Evolutionary conservation across 2,113 vertebrate species (phyloP).

Genomic region (Trachemys scripta): DNA sequence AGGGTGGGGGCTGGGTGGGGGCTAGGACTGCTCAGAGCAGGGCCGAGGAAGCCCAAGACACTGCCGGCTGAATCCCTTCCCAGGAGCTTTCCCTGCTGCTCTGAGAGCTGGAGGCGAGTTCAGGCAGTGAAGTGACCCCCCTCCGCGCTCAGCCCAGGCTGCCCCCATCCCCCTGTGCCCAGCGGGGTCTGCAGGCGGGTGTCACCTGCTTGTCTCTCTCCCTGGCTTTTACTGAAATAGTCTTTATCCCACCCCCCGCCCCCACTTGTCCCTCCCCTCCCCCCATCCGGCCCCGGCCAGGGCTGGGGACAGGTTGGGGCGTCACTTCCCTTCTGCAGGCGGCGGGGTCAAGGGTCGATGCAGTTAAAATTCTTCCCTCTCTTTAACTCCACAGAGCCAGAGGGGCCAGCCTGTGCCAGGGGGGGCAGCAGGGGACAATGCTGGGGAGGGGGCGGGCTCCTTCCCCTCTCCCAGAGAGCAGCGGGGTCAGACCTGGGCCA

Average conservation of each 20-base stretch:
- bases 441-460: not conserved
- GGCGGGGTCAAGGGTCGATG: slow-evolving; percentile 47
- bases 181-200: not conserved
- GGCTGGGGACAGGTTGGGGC: slow-evolving; percentile 1
- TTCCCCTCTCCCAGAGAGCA: not conserved
- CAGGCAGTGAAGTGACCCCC: not conserved
- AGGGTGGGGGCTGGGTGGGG: too few relatives aligned
- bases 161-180: not conserved
- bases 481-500: not conserved
- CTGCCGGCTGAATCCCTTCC: not conserved
- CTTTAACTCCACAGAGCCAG: fast-evolving
- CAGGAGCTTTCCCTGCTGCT: not conserved
- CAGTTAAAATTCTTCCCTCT: slow-evolving; percentile 61
- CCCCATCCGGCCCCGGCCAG: not conserved
- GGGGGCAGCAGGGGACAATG: not conserved
- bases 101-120: not conserved
- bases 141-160: not conserved
- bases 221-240: not conserved
- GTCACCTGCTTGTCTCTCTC: not conserved
- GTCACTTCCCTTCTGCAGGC: slow-evolving; percentile 37
- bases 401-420: not conserved
- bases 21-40: not conserved
- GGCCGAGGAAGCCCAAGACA: not conserved
- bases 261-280: not conserved
- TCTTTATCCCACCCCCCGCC: fast-evolving